Base-by-base conservation (phyloP, 2,888 invertebrate species). In the Priocnemis perturbator region DNA sequence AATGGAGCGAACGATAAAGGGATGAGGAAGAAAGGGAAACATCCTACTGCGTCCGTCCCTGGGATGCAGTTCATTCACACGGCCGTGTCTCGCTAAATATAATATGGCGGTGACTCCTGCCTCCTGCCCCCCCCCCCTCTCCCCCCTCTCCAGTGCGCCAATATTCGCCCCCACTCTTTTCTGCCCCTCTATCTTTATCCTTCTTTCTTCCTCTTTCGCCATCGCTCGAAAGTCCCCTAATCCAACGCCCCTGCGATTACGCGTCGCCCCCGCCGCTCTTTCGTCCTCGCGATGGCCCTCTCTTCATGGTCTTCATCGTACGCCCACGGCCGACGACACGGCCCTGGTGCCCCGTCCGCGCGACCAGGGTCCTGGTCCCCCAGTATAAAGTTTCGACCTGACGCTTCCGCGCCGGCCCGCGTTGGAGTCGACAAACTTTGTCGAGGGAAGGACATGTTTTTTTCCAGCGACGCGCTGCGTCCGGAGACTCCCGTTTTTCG, bases 61-160 rank as follows among this genome's bases (percentile, higher is more conserved):
- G 83, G 78, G 74, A 80, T 79, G 80, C 81, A 87, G 87, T 87
- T 87, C 87, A 87, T 87, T 87, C 87, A 87, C 87, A 87, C 86
- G 86, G 78, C 74, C 73, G 77, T 79, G 82, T 83, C 83, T 85
- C 81, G 84, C 86, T 86, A 85, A 87, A 86, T 84, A 85, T 85
- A 86, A 86, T 87, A 87, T 86, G 86, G 85, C 86, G 85, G 83
- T 84, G 80, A 79, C 79, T 76, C 82, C 80, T 73, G 76, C n/a
- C n/a, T 69, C 63, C 73, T 67, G 69, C 70, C 57, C 65, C 65
- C 70, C 63, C 61, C 61, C 55, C 48, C 48, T 60, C 65, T 30
- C 26, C 9, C 50, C 57, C 63, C 52, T 73, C 60, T 61, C 44
- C 66, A 47, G 58, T 55, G 45, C 53, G 56, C 45, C 45, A 60